Evolutionary conservation across 2,888 invertebrate genomes (phyloP), one percentile per base, ranked within the genome.

Genomic region (Ptycholaimellus sp.): DNA sequence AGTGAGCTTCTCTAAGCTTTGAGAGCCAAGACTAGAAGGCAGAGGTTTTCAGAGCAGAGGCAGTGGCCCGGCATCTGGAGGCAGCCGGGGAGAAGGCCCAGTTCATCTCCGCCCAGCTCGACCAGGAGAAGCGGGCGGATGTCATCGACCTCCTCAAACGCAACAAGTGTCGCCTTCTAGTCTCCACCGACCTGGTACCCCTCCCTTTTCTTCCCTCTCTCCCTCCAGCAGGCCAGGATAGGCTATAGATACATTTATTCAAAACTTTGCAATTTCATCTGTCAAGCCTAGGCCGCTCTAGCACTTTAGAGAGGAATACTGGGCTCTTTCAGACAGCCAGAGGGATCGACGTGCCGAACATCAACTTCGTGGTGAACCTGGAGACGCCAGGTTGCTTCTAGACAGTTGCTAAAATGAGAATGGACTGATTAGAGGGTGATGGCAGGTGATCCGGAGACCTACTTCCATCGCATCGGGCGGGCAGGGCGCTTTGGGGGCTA

Each of bases 391-490:
- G n/a, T n/a, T n/a, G n/a, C n/a, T n/a, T n/a, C n/a, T n/a, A n/a
- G n/a, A n/a, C n/a, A n/a, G n/a, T n/a, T n/a, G n/a, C n/a, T n/a
- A n/a, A n/a, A n/a, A n/a, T n/a, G n/a, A n/a, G n/a, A n/a, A n/a
- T n/a, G n/a, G n/a, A n/a, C n/a, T n/a, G n/a, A n/a, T n/a, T n/a
- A n/a, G n/a, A n/a, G n/a, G n/a, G n/a, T n/a, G n/a, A n/a, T n/a
- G n/a, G n/a, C 93, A 1, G 54, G 54, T 43, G 74, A 77, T 52
- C 67, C 71, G 46, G 72, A 75, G 44, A 81, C 78, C 16, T 85
- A 85, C 65, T 68, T 85, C 43, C 93, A 96, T 64, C 68, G 93
- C 53, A 83, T 87, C 56, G 93, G 93, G 1, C 69, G 93, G 50
- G 83, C 87, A 30, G 93, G 93, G 0, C 68, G 93, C 42, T 93